These are phyloP conservation scores for Campylomormyrus tamandua DNA, from an alignment of 2,113 vertebrate genomes.

Conservation along the genomic window DNA sequence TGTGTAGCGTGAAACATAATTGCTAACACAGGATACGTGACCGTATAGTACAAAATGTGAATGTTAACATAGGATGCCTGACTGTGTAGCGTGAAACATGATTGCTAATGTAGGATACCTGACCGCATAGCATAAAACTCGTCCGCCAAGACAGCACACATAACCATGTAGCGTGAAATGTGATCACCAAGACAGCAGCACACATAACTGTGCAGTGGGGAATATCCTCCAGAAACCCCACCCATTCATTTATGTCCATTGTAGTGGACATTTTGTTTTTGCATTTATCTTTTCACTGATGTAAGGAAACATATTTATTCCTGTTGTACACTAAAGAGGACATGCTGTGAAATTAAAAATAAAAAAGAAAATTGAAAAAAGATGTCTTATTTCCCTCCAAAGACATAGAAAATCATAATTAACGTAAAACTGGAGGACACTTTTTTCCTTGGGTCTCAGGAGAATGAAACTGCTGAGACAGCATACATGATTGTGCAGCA, in stretches of 20 bases:
- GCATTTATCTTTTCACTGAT: too few relatives aligned
- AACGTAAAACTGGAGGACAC: too few relatives aligned
- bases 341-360: too few relatives aligned
- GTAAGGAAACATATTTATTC: too few relatives aligned
- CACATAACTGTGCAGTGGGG: neutral
- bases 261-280: too few relatives aligned
- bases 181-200: neutral
- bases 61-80: neutral
- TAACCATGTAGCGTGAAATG: neutral
- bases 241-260: too few relatives aligned
- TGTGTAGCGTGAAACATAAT: neutral
- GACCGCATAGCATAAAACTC: neutral
- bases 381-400: too few relatives aligned
- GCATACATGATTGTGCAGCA: neutral
- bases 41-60: neutral
- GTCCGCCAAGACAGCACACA: neutral
- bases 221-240: neutral
- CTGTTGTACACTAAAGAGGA: too few relatives aligned
- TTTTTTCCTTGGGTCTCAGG: too few relatives aligned
- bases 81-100: neutral
- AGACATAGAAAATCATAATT: too few relatives aligned
- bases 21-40: neutral
- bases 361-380: too few relatives aligned
- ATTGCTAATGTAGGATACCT: neutral
- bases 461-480: neutral